These are phyloP conservation scores for Matsumyia berberina DNA, from an alignment of 2,888 invertebrate genomes.

Conservation along the genomic window DNA sequence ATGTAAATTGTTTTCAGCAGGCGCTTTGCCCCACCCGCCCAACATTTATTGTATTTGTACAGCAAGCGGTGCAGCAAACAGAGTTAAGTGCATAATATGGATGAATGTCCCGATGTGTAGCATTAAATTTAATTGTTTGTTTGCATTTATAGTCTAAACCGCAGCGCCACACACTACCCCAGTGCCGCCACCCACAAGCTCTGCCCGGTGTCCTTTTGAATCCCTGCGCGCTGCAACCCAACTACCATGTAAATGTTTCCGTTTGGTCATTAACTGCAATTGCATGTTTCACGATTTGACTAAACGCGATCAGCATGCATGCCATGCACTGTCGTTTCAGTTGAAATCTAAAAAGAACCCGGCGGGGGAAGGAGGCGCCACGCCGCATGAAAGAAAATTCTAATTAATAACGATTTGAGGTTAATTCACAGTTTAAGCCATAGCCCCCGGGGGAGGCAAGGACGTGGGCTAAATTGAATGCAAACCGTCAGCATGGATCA, in stretches of 20 bases:
- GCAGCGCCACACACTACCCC: background rate
- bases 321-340: constrained; percentile 43
- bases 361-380: background rate
- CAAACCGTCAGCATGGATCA: constrained; percentile 72
- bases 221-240: constrained; percentile 19
- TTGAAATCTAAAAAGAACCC: constrained; percentile 10
- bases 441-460: background rate
- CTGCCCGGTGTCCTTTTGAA: constrained; percentile 32
- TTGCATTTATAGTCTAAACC: constrained; percentile 68
- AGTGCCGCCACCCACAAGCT: background rate
- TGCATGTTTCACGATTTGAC: constrained; percentile 73
- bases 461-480: constrained; percentile 46
- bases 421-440: constrained; percentile 65
- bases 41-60: constrained; percentile 31
- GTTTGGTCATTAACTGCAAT: constrained; percentile 73
- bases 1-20: constrained; percentile 65
- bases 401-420: constrained; percentile 73
- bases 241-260: constrained; percentile 72
- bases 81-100: constrained; percentile 65
- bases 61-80: constrained; percentile 27
- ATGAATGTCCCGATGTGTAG: constrained; percentile 67
- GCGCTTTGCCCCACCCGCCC: constrained; percentile 2
- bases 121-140: constrained; percentile 75
- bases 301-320: constrained; percentile 69
- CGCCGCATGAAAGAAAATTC: constrained; percentile 45